Base-by-base conservation (phyloP, 2,113 vertebrate genomes). In the Vulpes vulpes region DNA sequence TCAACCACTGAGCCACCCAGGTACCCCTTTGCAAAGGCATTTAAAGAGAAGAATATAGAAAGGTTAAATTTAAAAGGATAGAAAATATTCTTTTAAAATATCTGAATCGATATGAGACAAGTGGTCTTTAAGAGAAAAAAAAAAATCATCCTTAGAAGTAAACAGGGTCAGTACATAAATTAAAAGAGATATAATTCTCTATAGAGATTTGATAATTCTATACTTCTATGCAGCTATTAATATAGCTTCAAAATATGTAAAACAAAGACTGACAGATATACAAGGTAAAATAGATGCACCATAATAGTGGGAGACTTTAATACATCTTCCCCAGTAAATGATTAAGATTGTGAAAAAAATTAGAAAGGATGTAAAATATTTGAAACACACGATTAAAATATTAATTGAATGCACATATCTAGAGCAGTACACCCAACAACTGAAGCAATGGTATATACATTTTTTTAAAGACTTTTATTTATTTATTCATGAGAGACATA, bases 81-180 rank as follows among this genome's bases (percentile, higher is more conserved):
- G 38, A 65, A 92, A 79, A 12, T 74, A 74, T 89, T 89, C 83
- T 80, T 64, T 32, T 60, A 80, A 84, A 91, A 74, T 53, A 85
- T 30, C 25, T 49, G 25, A 78, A 78, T 82, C 49, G 86, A 0
- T 93, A 91, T 84, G 25, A 94, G 23, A 57, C 16, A 76, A 89
- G 49, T 32, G 11, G 16, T 82, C 55, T 71, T 85, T 92, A 95
- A 81, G 49, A 94, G 71, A 78, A 90, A 81, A 91, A 81, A 81
- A 91, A 91, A 59, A 86, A 59, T n/a, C 14, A 71, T 67, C 23
- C 81, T 92, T 92, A 81, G n/a, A 97, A 83, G 69, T 76, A 67
- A 82, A 92, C 38, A 87, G 35, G 5, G 8, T 73, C 11, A 59
- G 38, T 38, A 82, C 7, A 43, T 60, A 90, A 73, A 91, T 69